These are phyloP conservation scores for Trichomalopsis sarcophagae DNA, from an alignment of 1,140 invertebrate genomes.

Conservation along the genomic window DNA sequence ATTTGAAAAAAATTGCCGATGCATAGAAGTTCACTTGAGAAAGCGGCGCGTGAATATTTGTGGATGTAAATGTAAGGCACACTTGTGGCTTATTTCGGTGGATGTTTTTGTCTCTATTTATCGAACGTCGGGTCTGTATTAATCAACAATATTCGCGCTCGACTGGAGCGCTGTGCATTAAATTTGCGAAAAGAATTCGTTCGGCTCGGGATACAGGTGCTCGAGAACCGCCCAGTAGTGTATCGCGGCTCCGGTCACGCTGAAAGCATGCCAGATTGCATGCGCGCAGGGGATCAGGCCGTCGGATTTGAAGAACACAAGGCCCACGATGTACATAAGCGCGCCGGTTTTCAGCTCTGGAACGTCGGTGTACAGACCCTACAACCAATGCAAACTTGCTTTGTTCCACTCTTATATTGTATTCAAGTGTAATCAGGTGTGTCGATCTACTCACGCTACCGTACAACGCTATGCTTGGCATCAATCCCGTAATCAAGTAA, in stretches of 20 bases:
- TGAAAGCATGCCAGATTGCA: background rate
- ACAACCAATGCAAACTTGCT: background rate
- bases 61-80: no score
- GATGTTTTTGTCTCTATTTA: no score
- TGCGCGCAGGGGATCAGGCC: background rate
- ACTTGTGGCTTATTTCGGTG: no score
- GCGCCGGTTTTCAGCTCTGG: background rate
- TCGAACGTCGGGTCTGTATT: no score
- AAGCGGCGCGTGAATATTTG: background rate
- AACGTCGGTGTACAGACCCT: background rate
- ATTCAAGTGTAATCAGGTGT: no score
- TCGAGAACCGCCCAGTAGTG: background rate
- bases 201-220: background rate
- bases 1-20: slow-evolving; percentile 15
- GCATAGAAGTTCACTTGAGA: background rate
- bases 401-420: no score
- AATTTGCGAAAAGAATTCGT: background rate
- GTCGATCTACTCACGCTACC: no score
- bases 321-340: background rate
- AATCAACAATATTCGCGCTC: no score
- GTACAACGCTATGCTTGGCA: no score
- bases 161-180: no score
- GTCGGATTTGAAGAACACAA: background rate
- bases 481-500: background rate
- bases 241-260: background rate